Evolutionary conservation across 2,797 vertebrate species (phyloP).

Genomic region (Aldrovandia affinis): DNA sequence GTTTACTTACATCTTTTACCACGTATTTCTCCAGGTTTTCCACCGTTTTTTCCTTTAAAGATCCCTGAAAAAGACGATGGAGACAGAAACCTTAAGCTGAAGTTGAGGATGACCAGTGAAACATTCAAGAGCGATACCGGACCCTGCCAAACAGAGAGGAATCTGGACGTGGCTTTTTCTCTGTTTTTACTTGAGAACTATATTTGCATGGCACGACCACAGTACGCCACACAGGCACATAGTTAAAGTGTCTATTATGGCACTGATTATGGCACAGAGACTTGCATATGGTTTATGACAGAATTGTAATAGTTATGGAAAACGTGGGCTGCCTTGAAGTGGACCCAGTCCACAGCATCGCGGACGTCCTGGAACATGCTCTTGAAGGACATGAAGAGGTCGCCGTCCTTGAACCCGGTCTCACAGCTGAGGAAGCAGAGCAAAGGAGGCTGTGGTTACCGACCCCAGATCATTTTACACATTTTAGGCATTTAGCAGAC

Average conservation of each 20-base stretch:
- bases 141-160: neutral
- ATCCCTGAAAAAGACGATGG: constrained; percentile 74
- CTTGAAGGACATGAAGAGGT: constrained; percentile 96
- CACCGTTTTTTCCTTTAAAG: constrained; percentile 92
- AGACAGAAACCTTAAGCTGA: neutral
- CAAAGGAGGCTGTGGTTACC: neutral
- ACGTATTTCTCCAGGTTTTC: constrained; percentile 94
- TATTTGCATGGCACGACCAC: neutral
- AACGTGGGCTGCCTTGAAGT: constrained; percentile 82
- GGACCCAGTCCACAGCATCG: constrained; percentile 94
- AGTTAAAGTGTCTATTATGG: too few species aligned
- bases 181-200: neutral
- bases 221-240: too few species aligned
- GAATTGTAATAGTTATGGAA: neutral
- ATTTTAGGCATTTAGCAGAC: too few species aligned
- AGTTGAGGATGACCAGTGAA: neutral
- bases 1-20: constrained; percentile 90
- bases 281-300: neutral
- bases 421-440: constrained; percentile 75
- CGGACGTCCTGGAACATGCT: constrained; percentile 97
- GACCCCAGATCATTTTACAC: neutral
- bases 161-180: neutral
- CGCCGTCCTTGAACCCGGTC: constrained; percentile 93
- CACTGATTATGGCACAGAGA: too few species aligned
- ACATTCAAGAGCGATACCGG: neutral